Evolutionary conservation across 2,113 vertebrate species (phyloP).

Genomic region (Tragelaphus buxtoni): DNA sequence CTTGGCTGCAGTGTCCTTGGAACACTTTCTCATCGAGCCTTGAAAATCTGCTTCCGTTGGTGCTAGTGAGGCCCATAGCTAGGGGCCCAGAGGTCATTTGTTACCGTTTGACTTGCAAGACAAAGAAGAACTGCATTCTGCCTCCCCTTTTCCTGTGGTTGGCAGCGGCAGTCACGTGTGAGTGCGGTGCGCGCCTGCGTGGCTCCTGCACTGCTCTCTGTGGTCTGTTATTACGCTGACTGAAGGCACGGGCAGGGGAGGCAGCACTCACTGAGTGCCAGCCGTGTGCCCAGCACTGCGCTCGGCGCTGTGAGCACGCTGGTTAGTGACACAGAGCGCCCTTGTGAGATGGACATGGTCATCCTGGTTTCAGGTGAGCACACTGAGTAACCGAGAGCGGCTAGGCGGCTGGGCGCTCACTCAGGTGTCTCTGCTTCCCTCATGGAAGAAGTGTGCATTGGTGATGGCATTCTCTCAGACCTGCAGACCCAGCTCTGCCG

Average conservation of each 20-base stretch:
- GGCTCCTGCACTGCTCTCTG: neutral
- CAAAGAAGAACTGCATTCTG: neutral
- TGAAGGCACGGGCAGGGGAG: neutral
- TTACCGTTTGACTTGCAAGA: neutral
- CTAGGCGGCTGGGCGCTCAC: neutral
- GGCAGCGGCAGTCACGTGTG: neutral
- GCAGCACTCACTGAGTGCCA: neutral
- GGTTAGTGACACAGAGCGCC: neutral
- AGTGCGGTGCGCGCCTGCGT: accelerated
- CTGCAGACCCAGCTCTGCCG: slow-evolving; percentile 36
- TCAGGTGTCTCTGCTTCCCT: slow-evolving; percentile 23
- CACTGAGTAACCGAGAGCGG: neutral
- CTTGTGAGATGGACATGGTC: neutral
- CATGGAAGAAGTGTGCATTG: slow-evolving; percentile 9
- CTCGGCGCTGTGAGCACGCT: neutral
- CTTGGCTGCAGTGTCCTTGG: neutral
- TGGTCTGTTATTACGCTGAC: neutral
- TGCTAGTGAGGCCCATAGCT: neutral
- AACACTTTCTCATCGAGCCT: neutral
- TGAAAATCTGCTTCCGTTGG: neutral
- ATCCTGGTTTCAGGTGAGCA: neutral
- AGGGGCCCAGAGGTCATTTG: neutral
- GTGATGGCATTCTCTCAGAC: slow-evolving; percentile 48
- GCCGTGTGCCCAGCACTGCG: neutral
- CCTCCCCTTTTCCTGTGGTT: neutral